Base-by-base conservation (phyloP, 2,888 invertebrate genomes). In the Thecophora atra region DNA sequence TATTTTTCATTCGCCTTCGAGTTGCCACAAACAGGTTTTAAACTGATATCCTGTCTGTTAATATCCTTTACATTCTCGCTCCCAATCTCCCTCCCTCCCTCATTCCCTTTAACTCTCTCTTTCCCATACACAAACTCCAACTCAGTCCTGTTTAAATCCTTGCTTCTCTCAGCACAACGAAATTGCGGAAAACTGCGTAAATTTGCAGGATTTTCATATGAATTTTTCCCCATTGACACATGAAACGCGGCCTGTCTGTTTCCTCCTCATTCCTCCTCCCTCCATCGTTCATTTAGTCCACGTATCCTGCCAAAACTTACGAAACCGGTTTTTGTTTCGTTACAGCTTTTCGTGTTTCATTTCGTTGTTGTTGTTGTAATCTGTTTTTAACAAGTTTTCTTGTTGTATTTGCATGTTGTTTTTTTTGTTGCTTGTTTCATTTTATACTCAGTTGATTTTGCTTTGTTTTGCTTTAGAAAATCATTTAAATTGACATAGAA, bases 241-340 rank as follows among this genome's bases (percentile, higher is more conserved):
- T 24, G 26, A 8, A n/a, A 26, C 60, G 24, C 37, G 11, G 51
- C 24, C 17, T 54, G 24, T 30, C 15, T 60, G 56, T 56, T 24
- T 28, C 47, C 24, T 66, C n/a, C n/a, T 66, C 28, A 3, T 51
- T 13, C n/a, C n/a, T n/a, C 19, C 3, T 3, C 26, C 58, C 58
- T 21, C 26, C n/a, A 37, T 5, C 21, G 24, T 5, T n/a, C 54
- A 56, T 37, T 54, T 52, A 19, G 54, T 30, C 42, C 54, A 26
- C 67, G 63, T 73, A 64, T 73, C 73, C 73, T 68, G 67, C 58
- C 54, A 24, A 51, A 78, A 80, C 80, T 80, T 79, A 77, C 78
- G 77, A 79, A 79, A 81, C 82, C 77, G 82, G 81, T 81, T 81
- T 58, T 17, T 79, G 77, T 77, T 78, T 77, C 26, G 54, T 21